phyloP scores from a whole-genome alignment of 1,140 invertebrate genomes.

The Ceratoteleas bidentatus region DNA sequence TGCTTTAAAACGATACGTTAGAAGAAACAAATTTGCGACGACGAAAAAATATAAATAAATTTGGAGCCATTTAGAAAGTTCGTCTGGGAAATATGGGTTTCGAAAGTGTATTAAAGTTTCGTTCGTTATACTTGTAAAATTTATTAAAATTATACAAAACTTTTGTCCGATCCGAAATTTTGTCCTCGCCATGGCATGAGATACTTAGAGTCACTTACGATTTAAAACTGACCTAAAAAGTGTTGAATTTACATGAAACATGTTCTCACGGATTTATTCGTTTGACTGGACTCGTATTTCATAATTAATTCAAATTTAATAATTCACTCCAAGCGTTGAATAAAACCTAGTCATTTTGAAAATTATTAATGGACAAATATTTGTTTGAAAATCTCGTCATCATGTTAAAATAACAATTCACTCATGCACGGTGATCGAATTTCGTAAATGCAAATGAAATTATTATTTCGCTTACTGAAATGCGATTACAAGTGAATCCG shows the following conservation, averaged over 20 bases:
- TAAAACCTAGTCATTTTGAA: neutral
- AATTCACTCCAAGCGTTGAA: too few species aligned
- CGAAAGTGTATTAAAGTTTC: constrained; percentile 35
- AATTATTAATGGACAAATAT: neutral
- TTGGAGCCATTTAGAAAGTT: constrained; percentile 34
- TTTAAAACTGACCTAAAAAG: constrained; percentile 35
- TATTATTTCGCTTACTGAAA: too few species aligned
- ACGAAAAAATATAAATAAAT: neutral
- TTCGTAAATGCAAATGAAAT: too few species aligned
- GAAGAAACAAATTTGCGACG: neutral
- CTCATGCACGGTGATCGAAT: too few species aligned
- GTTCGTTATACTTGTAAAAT: constrained; percentile 37
- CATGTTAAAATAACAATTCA: neutral
- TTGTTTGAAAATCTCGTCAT: too few species aligned
- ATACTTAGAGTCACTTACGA: constrained; percentile 40
- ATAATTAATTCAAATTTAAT: too few species aligned
- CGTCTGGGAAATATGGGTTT: neutral
- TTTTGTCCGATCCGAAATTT: constrained; percentile 27
- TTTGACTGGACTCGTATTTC: neutral
- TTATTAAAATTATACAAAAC: constrained; percentile 54
- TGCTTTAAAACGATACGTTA: neutral
- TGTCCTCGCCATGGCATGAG: neutral
- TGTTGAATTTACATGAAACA: constrained; percentile 26
- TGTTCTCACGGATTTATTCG: constrained; percentile 1
- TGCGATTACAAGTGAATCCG: too few species aligned